Conservation (phyloP, 2,113 vertebrate genomes). For the mouse (Mus musculus) region DNA sequence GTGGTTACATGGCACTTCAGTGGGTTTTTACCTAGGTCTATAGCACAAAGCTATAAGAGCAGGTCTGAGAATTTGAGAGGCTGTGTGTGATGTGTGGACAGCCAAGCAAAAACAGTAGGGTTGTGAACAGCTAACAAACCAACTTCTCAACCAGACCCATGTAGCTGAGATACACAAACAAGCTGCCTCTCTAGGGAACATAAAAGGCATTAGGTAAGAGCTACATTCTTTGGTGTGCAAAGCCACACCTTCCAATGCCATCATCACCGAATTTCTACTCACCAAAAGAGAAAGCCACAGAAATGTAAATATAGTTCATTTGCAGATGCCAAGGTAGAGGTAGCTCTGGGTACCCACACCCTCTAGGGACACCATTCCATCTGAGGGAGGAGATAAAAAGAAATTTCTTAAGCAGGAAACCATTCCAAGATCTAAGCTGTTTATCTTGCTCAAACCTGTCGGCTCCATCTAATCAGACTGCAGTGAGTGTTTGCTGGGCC, state of each 20-base stretch:
- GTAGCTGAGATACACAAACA: constrained; percentile 24
- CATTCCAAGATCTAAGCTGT: constrained; percentile 66
- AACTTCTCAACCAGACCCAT: neutral
- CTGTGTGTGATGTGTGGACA: neutral
- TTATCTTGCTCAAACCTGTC: constrained; percentile 79
- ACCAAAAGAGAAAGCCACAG: constrained; percentile 69
- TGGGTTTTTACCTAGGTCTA: neutral
- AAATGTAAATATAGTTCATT: constrained; percentile 78
- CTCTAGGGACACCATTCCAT: constrained; percentile 79
- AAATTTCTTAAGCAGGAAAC: constrained; percentile 73
- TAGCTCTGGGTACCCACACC: constrained; percentile 66
- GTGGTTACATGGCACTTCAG: neutral
- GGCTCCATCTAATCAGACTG: constrained; percentile 52
- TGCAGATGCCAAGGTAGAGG: constrained; percentile 54
- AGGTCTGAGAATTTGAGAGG: neutral
- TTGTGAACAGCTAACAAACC: neutral
- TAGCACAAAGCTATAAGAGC: neutral
- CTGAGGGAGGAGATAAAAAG: constrained; percentile 75
- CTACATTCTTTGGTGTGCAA: constrained; percentile 51
- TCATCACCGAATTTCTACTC: constrained; percentile 41
- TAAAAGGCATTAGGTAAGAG: constrained; percentile 43
- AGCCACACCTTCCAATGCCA: constrained; percentile 64
- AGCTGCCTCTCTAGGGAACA: neutral
- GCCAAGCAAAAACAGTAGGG: neutral
- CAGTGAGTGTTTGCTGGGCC: constrained; percentile 66